Percentiles rank a stretch among this genome's conserved stretches.
Evolutionary conservation across 2,113 vertebrate genomes (phyloP).

Genomic region (Psittacus erithacus): DNA sequence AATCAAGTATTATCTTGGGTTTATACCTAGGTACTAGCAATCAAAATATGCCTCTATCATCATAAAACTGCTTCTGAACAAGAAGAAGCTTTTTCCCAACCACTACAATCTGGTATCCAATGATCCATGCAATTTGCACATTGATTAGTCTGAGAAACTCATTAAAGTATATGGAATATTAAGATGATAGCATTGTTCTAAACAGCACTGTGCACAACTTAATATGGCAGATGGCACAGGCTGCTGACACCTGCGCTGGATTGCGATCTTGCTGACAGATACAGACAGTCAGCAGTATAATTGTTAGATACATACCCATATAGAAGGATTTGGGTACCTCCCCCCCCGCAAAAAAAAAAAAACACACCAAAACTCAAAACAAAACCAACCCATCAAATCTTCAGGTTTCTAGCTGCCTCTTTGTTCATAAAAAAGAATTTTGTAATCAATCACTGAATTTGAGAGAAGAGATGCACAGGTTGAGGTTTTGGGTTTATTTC

Average conservation of each 20-base stretch:
- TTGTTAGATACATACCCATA: background rate
- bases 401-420: background rate
- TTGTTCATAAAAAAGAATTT: background rate
- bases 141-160: slow-evolving; percentile 64
- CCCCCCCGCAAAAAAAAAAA: too few relatives aligned
- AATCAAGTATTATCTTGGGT: background rate
- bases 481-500: background rate
- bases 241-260: slow-evolving; percentile 32
- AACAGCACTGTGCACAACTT: background rate
- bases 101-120: slow-evolving; percentile 27
- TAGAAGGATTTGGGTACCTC: background rate
- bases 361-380: background rate
- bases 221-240: slow-evolving; percentile 47
- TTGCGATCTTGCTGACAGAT: background rate
- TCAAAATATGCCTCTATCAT: background rate
- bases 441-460: background rate
- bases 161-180: slow-evolving; percentile 60
- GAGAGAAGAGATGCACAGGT: background rate
- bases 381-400: background rate
- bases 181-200: slow-evolving; percentile 31
- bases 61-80: background rate
- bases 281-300: slow-evolving; percentile 19
- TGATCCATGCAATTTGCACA: slow-evolving; percentile 39
- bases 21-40: background rate
- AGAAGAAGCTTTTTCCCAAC: background rate